Base-by-base conservation (phyloP, 1,140 invertebrate genomes). In the Hylaeus anthracinus region DNA sequence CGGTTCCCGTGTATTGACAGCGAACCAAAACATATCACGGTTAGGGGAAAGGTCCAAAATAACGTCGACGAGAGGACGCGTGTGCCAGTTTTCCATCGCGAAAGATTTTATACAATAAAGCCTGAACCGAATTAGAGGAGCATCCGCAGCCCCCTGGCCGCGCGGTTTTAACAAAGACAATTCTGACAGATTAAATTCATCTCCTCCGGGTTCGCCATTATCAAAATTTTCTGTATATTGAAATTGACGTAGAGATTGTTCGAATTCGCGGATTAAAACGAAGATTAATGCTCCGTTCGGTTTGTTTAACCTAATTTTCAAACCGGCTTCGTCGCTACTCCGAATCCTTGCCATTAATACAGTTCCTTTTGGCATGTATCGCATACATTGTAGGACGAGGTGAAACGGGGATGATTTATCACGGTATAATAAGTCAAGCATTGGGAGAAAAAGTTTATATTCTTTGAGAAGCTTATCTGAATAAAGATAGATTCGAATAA, bases 41-140 rank as follows among this genome's bases (percentile, higher is more conserved):
- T 51, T 61, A 48, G 8, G 70, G 48, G 77, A 72, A 73, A 73
- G 56, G 51, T 66, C 10, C 77, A 55, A 73, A 66, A 79, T 73
- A 73, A 73, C 70, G 56, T 73, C 15, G 9, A 10, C 37, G 51
- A 37, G 43, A 48, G 48, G 37, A 56, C 70, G 56, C 39, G 65
- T 37, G 73, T 8, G 74, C 0, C 26, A 26, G 6, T 70, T 51
- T 70, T 70, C 55, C 61, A 10, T n/a, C 26, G 39, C 10, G 41
- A 15, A 41, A 70, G 43, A 69, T 77, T 77, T 77, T 41, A 61
- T 12, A 61, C 69, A 51, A 66, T 66, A 56, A 73, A 79, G 61
- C 51, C 26, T 8, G 37, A 43, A 41, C 53, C 26, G 77, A 79
- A 73, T 79, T 73, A 79, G 70, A 73, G 76, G 4, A n/a, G 26